Evolutionary conservation across 2,113 vertebrate genomes (phyloP).

Genomic region (Rhadina sibilatrix): DNA sequence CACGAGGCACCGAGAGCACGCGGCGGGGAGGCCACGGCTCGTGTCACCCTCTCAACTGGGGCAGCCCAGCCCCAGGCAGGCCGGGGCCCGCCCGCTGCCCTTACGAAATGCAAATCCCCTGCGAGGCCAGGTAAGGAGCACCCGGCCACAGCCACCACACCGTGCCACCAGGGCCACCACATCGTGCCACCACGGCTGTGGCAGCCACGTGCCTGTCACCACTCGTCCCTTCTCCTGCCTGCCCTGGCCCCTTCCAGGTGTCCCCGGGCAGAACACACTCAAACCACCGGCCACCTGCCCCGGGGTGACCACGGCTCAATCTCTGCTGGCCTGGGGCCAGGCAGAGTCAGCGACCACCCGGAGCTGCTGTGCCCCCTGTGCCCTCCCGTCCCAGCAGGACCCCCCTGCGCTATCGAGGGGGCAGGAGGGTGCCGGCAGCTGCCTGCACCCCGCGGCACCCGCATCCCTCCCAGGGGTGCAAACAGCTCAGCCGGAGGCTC

Average conservation of each 20-base stretch:
- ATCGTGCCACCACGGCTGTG: rapidly evolving
- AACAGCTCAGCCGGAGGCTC: not conserved
- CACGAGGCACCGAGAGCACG: not conserved
- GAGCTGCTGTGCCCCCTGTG: rapidly evolving
- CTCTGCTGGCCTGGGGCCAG: rapidly evolving
- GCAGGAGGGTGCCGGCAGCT: not conserved
- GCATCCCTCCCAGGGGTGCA: not conserved
- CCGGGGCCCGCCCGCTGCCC: not conserved
- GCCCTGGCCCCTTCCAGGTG: rapidly evolving
- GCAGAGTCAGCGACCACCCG: not conserved
- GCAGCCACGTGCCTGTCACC: not conserved
- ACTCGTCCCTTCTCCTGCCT: not conserved
- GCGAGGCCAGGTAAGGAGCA: not conserved
- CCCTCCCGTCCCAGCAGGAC: rapidly evolving
- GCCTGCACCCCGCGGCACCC: not conserved
- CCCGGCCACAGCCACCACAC: not conserved
- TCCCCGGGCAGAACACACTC: not conserved
- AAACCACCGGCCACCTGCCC: rapidly evolving
- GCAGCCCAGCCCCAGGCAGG: slow-evolving; percentile 23
- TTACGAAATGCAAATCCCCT: not conserved
- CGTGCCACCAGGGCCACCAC: not conserved
- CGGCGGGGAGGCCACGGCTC: not conserved
- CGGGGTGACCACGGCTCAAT: not conserved
- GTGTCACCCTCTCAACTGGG: not conserved
- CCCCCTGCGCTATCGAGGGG: not conserved